Percentiles rank a stretch among this genome's conserved stretches.
Evolutionary conservation across 1,140 invertebrate genomes (phyloP).

Genomic region (Drosophila sproati): DNA sequence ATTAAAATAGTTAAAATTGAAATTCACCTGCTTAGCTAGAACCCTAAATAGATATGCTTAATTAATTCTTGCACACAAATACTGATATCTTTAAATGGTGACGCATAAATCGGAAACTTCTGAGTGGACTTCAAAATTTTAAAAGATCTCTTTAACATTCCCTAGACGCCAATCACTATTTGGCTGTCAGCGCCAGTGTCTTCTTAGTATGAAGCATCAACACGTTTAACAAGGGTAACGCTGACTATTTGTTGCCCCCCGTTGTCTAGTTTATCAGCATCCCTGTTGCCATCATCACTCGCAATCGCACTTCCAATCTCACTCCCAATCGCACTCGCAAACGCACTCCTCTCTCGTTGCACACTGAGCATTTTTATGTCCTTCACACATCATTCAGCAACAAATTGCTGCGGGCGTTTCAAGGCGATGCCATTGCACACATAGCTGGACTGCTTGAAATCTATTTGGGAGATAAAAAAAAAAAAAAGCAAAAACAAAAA

Average conservation of each 20-base stretch:
- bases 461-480: constrained; percentile 65
- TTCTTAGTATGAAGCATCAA: constrained; percentile 58
- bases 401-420: constrained; percentile 70
- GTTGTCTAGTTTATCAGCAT: constrained; percentile 60
- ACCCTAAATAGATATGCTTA: too few species aligned
- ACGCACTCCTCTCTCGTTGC: constrained; percentile 27
- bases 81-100: background rate
- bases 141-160: constrained; percentile 12
- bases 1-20: too few species aligned
- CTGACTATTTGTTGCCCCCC: constrained; percentile 49
- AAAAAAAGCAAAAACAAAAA: constrained; percentile 30
- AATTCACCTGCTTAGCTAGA: too few species aligned
- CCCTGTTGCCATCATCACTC: background rate
- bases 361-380: constrained; percentile 67
- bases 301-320: background rate
- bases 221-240: constrained; percentile 58
- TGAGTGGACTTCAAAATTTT: constrained; percentile 1
- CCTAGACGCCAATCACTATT: constrained; percentile 22
- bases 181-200: constrained; percentile 42
- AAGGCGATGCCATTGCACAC: constrained; percentile 61
- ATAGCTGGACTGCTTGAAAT: constrained; percentile 67
- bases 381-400: constrained; percentile 81
- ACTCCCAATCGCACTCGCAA: background rate
- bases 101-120: background rate
- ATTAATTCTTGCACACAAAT: background rate